Evolutionary conservation across 2,797 vertebrate genomes (phyloP).

Genomic region (Lepus oiostolus): DNA sequence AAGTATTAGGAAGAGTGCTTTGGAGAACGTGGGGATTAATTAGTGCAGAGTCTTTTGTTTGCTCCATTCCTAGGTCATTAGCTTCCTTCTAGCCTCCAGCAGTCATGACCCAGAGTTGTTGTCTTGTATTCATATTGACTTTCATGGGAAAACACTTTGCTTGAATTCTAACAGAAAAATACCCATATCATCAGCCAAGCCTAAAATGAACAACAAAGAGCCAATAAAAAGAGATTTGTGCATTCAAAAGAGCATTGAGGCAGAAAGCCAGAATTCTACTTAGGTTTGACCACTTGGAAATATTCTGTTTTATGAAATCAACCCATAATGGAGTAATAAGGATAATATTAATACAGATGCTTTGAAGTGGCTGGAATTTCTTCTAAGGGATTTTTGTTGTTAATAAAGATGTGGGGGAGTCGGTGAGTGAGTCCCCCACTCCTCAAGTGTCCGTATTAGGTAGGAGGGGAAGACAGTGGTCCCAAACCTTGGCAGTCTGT

Average conservation of each 20-base stretch:
- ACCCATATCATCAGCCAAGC: neutral
- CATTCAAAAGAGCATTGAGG: neutral
- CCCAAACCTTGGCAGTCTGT: too few relatives aligned
- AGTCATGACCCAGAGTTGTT: conserved; percentile 24
- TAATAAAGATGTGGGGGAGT: neutral
- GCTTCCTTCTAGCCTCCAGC: conserved; percentile 31
- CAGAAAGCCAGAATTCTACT: conserved; percentile 33
- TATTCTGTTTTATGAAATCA: conserved; percentile 1
- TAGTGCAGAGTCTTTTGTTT: neutral
- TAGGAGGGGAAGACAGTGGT: neutral
- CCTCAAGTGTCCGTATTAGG: neutral
- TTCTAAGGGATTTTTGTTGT: neutral
- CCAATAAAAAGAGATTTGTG: conserved; percentile 6
- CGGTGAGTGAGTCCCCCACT: neutral
- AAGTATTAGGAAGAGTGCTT: conserved; percentile 37
- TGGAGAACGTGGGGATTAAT: conserved; percentile 27
- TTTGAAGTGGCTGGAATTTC: conserved; percentile 36
- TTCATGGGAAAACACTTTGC: conserved; percentile 58
- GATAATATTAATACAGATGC: neutral
- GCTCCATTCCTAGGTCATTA: conserved; percentile 3
- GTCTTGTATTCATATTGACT: conserved; percentile 33
- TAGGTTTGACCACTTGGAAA: conserved; percentile 9
- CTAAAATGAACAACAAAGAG: neutral
- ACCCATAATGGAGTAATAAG: neutral
- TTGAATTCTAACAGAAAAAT: conserved; percentile 35